phyloP scores from a whole-genome alignment of 2,797 vertebrate species.

The Acanthurus leucopareius region DNA sequence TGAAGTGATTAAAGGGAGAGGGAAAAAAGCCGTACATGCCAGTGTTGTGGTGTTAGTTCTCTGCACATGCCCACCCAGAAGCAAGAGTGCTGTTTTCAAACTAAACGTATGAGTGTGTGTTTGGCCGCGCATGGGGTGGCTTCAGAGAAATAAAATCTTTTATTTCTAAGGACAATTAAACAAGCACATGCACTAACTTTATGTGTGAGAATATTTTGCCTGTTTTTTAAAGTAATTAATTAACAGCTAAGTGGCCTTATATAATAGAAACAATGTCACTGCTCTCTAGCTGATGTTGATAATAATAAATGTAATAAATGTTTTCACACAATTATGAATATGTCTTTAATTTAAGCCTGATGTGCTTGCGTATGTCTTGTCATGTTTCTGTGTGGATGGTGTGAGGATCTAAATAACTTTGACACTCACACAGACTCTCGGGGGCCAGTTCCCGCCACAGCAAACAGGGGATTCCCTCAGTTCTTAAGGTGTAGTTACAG shows the following conservation, averaged over 20 bases:
- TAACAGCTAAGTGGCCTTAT: conserved; percentile 16
- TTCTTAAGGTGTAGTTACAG: not conserved
- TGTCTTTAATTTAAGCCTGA: not conserved
- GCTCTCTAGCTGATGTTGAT: not conserved
- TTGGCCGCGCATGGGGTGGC: conserved; percentile 19
- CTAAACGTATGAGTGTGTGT: conserved; percentile 29
- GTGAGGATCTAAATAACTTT: not conserved
- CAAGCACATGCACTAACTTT: conserved; percentile 27
- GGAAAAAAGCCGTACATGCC: conserved; percentile 36
- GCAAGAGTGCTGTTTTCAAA: conserved; percentile 25
- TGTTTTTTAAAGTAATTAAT: conserved; percentile 26
- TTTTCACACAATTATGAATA: not conserved
- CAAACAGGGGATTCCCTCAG: not conserved
- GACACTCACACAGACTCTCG: not conserved
- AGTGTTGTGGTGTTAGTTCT: conserved; percentile 34
- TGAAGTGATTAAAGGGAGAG: conserved; percentile 66
- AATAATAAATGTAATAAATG: too few relatives aligned
- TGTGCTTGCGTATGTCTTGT: not conserved
- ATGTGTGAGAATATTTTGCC: conserved; percentile 11
- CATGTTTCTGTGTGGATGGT: not conserved
- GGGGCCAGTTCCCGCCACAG: not conserved
- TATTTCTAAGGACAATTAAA: conserved; percentile 26
- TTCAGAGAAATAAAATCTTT: conserved; percentile 41
- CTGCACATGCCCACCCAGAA: conserved; percentile 55
- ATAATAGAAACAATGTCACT: conserved; percentile 16